These are phyloP conservation scores for Piaya cayana DNA, from an alignment of 2,113 vertebrate species.

Conservation along the genomic window DNA sequence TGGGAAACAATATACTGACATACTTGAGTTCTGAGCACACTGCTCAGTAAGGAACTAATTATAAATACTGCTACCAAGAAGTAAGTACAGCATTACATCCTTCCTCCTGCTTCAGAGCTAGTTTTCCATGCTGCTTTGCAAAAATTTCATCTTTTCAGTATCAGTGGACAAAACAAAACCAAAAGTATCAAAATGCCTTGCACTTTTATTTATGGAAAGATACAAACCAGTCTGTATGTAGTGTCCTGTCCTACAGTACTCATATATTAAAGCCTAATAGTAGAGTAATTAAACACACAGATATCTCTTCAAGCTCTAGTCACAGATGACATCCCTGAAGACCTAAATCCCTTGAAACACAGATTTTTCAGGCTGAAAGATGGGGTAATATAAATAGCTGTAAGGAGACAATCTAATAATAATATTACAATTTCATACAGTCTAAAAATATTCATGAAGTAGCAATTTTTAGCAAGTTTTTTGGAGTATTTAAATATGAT, in stretches of 20 bases:
- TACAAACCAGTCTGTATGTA: background rate
- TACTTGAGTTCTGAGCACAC: background rate
- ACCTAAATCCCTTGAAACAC: constrained; percentile 25
- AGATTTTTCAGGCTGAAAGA: constrained; percentile 23
- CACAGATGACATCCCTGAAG: constrained; percentile 11
- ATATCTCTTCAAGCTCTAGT: constrained; percentile 6
- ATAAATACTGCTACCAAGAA: background rate
- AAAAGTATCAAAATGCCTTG: background rate
- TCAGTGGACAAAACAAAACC: background rate
- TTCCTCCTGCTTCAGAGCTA: background rate
- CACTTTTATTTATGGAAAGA: background rate
- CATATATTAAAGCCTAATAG: background rate
- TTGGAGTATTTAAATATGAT: background rate
- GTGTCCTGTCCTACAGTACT: background rate
- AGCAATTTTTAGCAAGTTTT: background rate
- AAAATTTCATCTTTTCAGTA: background rate
- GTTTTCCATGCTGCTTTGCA: background rate
- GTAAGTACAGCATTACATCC: background rate
- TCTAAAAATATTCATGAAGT: background rate
- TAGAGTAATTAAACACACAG: constrained; percentile 16
- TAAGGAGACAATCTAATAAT: constrained; percentile 25
- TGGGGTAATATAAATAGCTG: constrained; percentile 8
- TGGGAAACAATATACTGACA: background rate
- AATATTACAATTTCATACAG: background rate
- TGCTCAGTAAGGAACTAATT: background rate